Evolutionary conservation across 2,888 invertebrate genomes (phyloP).

Genomic region (Chirona hameri): DNA sequence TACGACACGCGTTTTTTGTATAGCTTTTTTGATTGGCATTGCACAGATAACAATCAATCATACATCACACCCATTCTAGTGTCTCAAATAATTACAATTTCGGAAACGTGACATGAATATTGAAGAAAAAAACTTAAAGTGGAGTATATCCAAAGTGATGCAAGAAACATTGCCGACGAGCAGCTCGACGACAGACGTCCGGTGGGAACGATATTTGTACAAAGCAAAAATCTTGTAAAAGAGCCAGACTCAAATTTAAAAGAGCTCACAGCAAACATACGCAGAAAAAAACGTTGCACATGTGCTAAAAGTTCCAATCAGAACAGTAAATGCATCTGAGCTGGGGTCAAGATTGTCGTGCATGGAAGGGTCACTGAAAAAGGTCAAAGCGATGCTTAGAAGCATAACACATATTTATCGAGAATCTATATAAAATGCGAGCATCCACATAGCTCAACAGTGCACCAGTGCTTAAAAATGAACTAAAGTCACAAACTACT

Average conservation of each 20-base stretch:
- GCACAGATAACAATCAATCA: too few relatives aligned
- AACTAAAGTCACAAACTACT: background rate
- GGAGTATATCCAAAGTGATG: conserved; percentile 49
- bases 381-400: background rate
- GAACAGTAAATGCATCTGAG: too few relatives aligned
- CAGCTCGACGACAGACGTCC: background rate
- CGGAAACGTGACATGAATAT: background rate
- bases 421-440: background rate
- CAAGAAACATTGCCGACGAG: background rate
- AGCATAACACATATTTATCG: background rate
- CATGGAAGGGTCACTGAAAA: background rate
- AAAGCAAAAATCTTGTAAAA: too few relatives aligned
- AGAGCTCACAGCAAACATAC: too few relatives aligned
- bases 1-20: too few relatives aligned
- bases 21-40: too few relatives aligned
- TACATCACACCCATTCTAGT: too few relatives aligned
- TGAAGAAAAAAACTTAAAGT: background rate
- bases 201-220: background rate
- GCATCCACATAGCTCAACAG: background rate
- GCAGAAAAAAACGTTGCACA: too few relatives aligned
- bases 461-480: background rate
- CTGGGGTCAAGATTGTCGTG: background rate
- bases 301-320: too few relatives aligned
- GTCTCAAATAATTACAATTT: too few relatives aligned
- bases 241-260: too few relatives aligned